Evolutionary conservation across 53 echinoderm and acorn worm genomes (phyloP), one percentile per base, ranked within the genome.

Genomic region (Apostichopus leukothele): DNA sequence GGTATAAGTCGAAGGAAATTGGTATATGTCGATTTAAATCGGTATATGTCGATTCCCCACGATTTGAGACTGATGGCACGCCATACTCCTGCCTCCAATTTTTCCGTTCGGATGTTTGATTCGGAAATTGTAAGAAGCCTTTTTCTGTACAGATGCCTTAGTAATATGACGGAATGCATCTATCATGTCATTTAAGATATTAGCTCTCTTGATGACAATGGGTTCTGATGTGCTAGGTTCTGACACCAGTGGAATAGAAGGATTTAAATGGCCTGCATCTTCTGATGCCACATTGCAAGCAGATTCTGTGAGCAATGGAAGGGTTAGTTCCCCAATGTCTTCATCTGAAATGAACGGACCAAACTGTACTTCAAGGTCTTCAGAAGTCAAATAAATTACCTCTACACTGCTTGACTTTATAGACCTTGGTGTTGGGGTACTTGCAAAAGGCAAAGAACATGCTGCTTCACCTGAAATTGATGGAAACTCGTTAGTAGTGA

Each of bases 51-150:
- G 27, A 27, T 27, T 27, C 27, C 27, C 27, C 27, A 27, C 27
- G 27, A 27, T 27, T 27, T 27, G 27, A 27, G 27, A 27, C 27
- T 27, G 27, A 27, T 27, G 27, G 27, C 1, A 1, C 27, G 27
- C 27, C 27, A 27, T 27, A 27, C 27, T 1, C 89, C 92, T 39
- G 51, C 90, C 9, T 86, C 89, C 84, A 27, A 84, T 84, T 20
- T 26, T 84, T 25, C 84, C 55, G 53, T 57, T 52, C 51, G 55
- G 74, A 52, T 53, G 75, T 53, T 75, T n/a, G 7, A 75, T 18
- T n/a, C 52, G 21, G 12, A 52, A 84, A 53, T 9, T 80, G 54
- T 9, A 80, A 1, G 57, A 18, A 5, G 5, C 53, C 0, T 80
- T 80, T 53, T 53, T 53, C 53, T 10, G 6, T 52, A 80, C 53